Evolutionary conservation across 2,888 invertebrate genomes (phyloP).

Genomic region (Nemotelus nigrinus): DNA sequence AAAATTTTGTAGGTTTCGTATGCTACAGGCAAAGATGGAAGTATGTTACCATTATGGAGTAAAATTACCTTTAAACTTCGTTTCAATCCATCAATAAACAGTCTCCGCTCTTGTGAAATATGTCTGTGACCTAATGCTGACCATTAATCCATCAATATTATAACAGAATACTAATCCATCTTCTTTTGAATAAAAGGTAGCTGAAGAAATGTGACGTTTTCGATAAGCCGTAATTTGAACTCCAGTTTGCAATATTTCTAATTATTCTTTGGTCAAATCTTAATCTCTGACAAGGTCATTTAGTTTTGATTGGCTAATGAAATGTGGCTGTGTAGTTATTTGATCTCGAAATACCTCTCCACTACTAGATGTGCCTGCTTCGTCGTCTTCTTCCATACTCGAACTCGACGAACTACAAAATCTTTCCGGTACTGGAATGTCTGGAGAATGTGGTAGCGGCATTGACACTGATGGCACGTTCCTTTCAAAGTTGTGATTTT

Average conservation of each 20-base stretch:
- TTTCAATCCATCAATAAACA: background rate
- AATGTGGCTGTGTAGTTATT: background rate
- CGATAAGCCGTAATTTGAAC: background rate
- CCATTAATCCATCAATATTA: constrained; percentile 5
- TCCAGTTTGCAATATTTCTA: background rate
- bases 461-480: constrained; percentile 4
- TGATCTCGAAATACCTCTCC: constrained; percentile 1
- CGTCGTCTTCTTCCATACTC: background rate
- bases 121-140: constrained; percentile 5
- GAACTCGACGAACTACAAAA: constrained; percentile 10
- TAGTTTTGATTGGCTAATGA: constrained; percentile 16
- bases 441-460: background rate
- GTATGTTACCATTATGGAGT: constrained; percentile 11
- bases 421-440: background rate
- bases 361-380: background rate
- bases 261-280: constrained; percentile 13
- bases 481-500: no score
- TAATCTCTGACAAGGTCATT: constrained; percentile 14
- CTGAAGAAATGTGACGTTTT: background rate
- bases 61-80: background rate
- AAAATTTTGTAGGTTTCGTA: constrained; percentile 1
- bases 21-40: constrained; percentile 12
- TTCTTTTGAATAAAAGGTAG: constrained; percentile 7
- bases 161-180: constrained; percentile 7
- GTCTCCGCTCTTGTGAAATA: background rate